A percentile compares a stretch with the other conserved stretches of the same genome.
phyloP scores from a whole-genome alignment of 2,113 vertebrate species.

The Sterrhoptilus dennistouni region DNA sequence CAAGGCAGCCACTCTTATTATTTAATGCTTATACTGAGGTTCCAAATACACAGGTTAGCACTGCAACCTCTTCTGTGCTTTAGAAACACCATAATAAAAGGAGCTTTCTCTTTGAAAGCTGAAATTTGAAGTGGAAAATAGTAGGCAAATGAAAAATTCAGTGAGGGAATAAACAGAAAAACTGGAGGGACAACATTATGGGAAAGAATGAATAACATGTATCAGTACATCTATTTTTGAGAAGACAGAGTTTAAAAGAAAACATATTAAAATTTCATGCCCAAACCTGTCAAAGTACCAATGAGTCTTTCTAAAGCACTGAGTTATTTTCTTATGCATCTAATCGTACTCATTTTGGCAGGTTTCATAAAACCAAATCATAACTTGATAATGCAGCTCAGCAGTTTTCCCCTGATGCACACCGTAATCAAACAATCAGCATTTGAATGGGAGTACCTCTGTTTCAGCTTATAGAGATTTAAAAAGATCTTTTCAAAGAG shows the following conservation, averaged over 20 bases:
- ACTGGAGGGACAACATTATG: neutral
- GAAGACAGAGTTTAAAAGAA: constrained; percentile 34
- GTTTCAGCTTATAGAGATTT: neutral
- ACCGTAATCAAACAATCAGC: neutral
- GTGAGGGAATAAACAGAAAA: constrained; percentile 11
- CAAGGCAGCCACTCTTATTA: neutral
- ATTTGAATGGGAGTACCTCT: neutral
- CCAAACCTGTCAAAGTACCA: constrained; percentile 18
- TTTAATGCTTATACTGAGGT: constrained; percentile 1
- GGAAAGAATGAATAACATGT: neutral
- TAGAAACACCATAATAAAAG: neutral
- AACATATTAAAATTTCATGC: constrained; percentile 61
- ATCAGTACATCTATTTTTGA: constrained; percentile 2
- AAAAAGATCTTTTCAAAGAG: neutral
- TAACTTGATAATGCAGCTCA: constrained; percentile 24
- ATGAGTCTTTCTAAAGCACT: constrained; percentile 9
- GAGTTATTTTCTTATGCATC: constrained; percentile 34
- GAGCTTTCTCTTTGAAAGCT: constrained; percentile 3
- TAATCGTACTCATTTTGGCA: constrained; percentile 17
- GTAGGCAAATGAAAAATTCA: constrained; percentile 21
- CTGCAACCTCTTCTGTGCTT: neutral
- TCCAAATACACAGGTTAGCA: neutral
- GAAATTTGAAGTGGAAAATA: constrained; percentile 7
- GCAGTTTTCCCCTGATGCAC: constrained; percentile 14
- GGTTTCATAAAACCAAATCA: constrained; percentile 22